Percentiles rank a stretch among this genome's conserved stretches.
These are phyloP conservation scores for Diadophis punctatus DNA, from an alignment of 2,113 vertebrate species.

Conservation along the genomic window DNA sequence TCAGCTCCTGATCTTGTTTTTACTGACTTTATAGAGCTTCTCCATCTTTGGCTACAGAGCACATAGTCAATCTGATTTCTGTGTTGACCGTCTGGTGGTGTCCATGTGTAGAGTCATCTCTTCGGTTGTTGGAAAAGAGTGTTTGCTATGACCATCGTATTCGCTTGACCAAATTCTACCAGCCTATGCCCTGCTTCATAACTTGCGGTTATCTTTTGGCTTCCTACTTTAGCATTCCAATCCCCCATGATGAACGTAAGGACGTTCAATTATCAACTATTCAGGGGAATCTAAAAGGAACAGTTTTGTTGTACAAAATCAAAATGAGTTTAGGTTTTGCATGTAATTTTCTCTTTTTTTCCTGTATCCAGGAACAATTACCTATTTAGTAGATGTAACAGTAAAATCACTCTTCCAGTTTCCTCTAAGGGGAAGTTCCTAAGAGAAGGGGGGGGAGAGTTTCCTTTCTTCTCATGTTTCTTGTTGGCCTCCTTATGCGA, in stretches of 20 bases:
- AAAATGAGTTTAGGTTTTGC: not conserved
- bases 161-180: too few relatives aligned
- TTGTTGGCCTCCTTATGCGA: constrained; percentile 9
- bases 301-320: not conserved
- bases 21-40: too few relatives aligned
- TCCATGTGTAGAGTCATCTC: too few relatives aligned
- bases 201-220: too few relatives aligned
- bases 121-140: too few relatives aligned
- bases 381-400: constrained; percentile 7
- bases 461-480: constrained; percentile 15
- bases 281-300: not conserved
- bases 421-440: constrained; percentile 1
- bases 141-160: too few relatives aligned
- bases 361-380: not conserved
- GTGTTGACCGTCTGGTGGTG: too few relatives aligned
- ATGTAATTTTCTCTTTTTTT: not conserved
- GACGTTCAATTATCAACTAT: not conserved
- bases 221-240: too few relatives aligned
- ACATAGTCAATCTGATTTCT: too few relatives aligned
- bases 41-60: too few relatives aligned
- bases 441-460: not conserved
- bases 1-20: too few relatives aligned
- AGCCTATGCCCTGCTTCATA: too few relatives aligned
- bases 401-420: not conserved
- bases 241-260: not conserved